A percentile compares a stretch with the other conserved stretches of the same genome.
Conservation (phyloP, 1,140 invertebrate species). For the Neoseiulus cucumeris region DNA sequence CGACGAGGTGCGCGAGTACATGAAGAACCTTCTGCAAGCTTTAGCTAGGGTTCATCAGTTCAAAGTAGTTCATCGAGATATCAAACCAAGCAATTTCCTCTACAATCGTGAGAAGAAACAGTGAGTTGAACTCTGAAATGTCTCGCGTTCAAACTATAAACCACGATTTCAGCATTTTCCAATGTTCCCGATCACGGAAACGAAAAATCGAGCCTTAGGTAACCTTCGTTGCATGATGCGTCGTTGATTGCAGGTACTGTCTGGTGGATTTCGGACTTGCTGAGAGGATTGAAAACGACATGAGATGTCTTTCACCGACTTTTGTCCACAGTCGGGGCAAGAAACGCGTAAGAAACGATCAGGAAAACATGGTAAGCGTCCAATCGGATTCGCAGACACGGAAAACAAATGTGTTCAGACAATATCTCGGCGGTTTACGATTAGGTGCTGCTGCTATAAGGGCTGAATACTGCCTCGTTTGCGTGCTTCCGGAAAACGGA, state of each 20-base stretch:
- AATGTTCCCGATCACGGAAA: too few relatives aligned
- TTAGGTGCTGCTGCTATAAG: too few relatives aligned
- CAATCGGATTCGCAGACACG: too few relatives aligned
- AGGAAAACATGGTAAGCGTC: constrained; percentile 1
- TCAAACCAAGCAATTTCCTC: constrained; percentile 82
- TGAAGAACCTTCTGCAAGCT: constrained; percentile 57
- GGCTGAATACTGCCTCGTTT: too few relatives aligned
- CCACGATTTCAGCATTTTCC: too few relatives aligned
- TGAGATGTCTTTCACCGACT: background rate
- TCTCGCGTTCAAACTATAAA: background rate
- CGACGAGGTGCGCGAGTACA: constrained; percentile 52
- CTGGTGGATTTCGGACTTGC: constrained; percentile 77
- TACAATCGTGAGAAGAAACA: constrained; percentile 52
- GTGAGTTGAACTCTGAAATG: constrained; percentile 23
- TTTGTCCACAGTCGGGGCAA: background rate
- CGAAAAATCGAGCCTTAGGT: too few relatives aligned
- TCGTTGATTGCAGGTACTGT: constrained; percentile 36
- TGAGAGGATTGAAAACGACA: constrained; percentile 31
- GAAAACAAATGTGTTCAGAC: too few relatives aligned
- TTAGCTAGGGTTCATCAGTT: constrained; percentile 57
- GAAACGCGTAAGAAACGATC: background rate
- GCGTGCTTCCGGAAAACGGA: too few relatives aligned
- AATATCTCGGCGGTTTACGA: too few relatives aligned
- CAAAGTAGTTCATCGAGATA: constrained; percentile 68
- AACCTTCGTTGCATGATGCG: too few relatives aligned